Base-by-base conservation (phyloP, 2,888 invertebrate genomes). In the Didymodactylos carnosus region DNA sequence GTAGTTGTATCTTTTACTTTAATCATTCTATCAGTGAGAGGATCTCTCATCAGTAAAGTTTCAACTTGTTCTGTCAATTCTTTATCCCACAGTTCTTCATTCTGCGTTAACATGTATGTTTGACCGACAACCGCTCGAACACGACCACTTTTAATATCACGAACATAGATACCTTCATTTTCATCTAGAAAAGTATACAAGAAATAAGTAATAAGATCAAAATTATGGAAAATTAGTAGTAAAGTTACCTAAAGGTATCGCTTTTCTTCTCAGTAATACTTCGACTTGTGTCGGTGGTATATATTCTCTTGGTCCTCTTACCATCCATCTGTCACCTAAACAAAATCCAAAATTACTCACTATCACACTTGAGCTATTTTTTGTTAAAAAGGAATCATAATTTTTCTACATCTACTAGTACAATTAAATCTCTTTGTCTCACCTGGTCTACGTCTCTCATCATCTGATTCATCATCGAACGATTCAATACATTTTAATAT, bases 241-340 rank as follows among this genome's bases (percentile, higher is more conserved):
- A n/a, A n/a, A n/a, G n/a, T n/a, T 35, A 62, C 62, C 29, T 62
- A 86, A 78, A 46, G 85, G 84, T 40, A 86, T 84, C 25, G 85
- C 84, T 43, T 79, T 78, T 70, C 84, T 77, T 77, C 82, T 80
- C 75, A 81, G 79, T n/a, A 84, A 79, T 11, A 86, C 84, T 76
- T 85, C 84, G 8, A 86, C 85, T 78, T 85, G 83, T n/a, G 84
- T 84, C 11, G 85, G 83, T 19, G 85, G 85, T 19, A 86, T 84
- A 78, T 85, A 85, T 77, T 86, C 85, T 27, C 62, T 62, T 6
- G 85, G 85, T n/a, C 85, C 85, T 25, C 84, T 79, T 76, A 85
- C 84, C 83, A 85, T 84, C 85, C 85, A 85, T 35, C 80, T 76
- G 76, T 85, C 85, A 29, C 85, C 85, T 62, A 35, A 13, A 2